Conservation (phyloP, 2,888 invertebrate genomes). For the Biston betularia region DNA sequence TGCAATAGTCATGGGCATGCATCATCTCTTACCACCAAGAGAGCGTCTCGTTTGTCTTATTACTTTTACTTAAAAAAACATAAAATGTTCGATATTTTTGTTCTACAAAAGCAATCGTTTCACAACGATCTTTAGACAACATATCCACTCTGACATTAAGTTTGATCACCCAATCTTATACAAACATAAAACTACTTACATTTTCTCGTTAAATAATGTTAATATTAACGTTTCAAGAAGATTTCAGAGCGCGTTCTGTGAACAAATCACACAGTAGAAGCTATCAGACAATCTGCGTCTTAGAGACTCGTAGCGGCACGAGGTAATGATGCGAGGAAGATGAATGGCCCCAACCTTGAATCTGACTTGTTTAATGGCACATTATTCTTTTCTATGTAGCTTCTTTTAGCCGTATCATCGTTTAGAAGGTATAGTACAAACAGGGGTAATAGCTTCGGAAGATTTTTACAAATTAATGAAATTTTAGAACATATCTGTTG, state of each 20-base stretch:
- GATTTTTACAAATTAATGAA: not conserved
- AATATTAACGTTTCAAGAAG: not conserved
- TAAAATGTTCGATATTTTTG: too few species aligned
- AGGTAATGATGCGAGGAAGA: slow-evolving; percentile 59
- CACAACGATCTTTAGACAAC: too few species aligned
- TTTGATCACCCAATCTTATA: not conserved
- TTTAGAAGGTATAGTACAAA: not conserved
- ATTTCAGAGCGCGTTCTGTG: not conserved
- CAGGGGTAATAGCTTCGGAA: not conserved
- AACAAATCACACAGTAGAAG: not conserved
- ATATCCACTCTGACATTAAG: too few species aligned
- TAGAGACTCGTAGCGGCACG: slow-evolving; percentile 8
- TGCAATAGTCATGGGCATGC: too few species aligned
- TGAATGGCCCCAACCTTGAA: slow-evolving; percentile 50
- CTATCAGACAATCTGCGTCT: not conserved
- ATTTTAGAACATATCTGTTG: too few species aligned
- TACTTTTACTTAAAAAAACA: too few species aligned
- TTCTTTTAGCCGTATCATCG: not conserved
- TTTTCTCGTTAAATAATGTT: too few species aligned
- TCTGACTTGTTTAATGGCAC: slow-evolving; percentile 30
- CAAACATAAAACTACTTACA: too few species aligned
- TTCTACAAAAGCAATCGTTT: too few species aligned
- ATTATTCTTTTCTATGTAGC: slow-evolving; percentile 26
- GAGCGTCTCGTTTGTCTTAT: too few species aligned
- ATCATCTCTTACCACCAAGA: too few species aligned